Percentiles rank a stretch among this genome's conserved stretches.
Evolutionary conservation across 2,797 vertebrate species (phyloP).

Genomic region (Harpagifer antarcticus): DNA sequence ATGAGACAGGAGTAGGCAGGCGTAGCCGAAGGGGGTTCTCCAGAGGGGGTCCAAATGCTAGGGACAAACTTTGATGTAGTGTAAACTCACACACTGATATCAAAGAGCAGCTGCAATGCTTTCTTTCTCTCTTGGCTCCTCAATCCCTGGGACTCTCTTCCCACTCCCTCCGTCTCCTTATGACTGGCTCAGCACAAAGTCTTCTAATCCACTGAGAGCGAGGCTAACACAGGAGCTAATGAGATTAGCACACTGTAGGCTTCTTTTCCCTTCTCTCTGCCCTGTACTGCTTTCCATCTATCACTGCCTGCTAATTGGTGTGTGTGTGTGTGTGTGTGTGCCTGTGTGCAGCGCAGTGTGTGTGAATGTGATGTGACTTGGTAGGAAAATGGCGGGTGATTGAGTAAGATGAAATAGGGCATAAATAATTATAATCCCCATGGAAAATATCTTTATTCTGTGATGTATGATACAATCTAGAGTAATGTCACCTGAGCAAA

Average conservation of each 20-base stretch:
- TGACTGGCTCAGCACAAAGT: conserved; percentile 57
- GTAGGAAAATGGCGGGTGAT: conserved; percentile 1
- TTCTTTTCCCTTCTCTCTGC: conserved; percentile 36
- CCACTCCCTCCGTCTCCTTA: conserved; percentile 26
- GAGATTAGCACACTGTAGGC: conserved; percentile 69
- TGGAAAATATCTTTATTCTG: background rate
- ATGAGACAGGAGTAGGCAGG: conserved; percentile 33
- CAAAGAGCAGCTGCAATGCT: conserved; percentile 17
- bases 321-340: background rate
- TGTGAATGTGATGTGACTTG: conserved; percentile 11
- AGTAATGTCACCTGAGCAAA: background rate
- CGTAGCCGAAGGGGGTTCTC: conserved; percentile 36
- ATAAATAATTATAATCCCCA: background rate
- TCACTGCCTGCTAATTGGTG: conserved; percentile 44
- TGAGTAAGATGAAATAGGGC: background rate
- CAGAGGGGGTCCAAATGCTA: conserved; percentile 20
- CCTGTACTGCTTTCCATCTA: conserved; percentile 54
- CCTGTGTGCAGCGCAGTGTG: background rate
- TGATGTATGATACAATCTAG: background rate
- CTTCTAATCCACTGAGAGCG: conserved; percentile 69
- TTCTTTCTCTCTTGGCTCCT: conserved; percentile 2
- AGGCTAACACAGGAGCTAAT: conserved; percentile 72
- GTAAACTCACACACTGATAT: conserved; percentile 40
- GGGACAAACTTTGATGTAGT: conserved; percentile 29
- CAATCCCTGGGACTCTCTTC: conserved; percentile 22